Base-by-base conservation (phyloP, 2,797 vertebrate species). In the Gouania willdenowi region DNA sequence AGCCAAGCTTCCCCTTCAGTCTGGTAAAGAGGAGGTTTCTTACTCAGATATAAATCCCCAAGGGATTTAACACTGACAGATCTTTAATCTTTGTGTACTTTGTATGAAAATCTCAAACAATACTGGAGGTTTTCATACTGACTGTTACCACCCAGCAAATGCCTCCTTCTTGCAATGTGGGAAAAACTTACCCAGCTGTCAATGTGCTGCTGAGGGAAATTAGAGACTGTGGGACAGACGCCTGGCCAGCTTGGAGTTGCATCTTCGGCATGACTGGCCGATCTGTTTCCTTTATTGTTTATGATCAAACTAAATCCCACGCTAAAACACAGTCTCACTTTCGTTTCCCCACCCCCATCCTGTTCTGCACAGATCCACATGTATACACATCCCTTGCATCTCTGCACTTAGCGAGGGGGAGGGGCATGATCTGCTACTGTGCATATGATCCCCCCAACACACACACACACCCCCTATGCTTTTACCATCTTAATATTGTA, bases 341-440 rank as follows among this genome's bases (percentile, higher is more conserved):
- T 21, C 38, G 36, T 62, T 16, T 15, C 25, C 25, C 26, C 17
- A 32, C 33, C 40, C 47, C 20, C 33, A 26, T 14, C 45, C 31
- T 34, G 32, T 25, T 47, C 32, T 20, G 27, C 40, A 58, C 40
- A 53, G n/a, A 55, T 42, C 31, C 31, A 35, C 16, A 37, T 26
- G 30, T 56, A 41, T 26, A 41, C 36, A 56, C 60, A 22, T 55
- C 66, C 39, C 64, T 66, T 29, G 26, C 75, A 75, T 77, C 74
- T 71, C 68, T 79, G 61, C 77, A 79, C 79, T 82, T 80, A 81
- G 75, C 1, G 40, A 26, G 79, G 67, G 68, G 80, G 79, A 66
- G 74, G 83, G 72, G 70, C 12, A 32, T 5, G 42, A 43, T 46
- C 49, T 54, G 48, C 62, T 48, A 4, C 57, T 35, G 71, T 69